These are phyloP conservation scores for Sebastes diaconus DNA, from an alignment of 2,797 vertebrate species.

Conservation along the genomic window DNA sequence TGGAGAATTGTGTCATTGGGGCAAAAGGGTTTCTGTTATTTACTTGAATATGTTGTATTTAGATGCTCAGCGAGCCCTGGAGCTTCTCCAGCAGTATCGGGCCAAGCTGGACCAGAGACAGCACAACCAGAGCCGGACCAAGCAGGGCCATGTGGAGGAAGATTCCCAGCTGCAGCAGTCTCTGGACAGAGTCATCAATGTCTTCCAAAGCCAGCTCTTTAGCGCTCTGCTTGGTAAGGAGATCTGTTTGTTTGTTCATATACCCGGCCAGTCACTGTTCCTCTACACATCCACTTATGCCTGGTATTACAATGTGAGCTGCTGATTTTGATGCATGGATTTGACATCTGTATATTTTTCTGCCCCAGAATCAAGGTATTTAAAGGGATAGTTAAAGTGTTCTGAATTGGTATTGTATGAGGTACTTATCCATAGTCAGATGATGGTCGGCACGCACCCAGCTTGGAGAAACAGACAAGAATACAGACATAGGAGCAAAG, in stretches of 20 bases:
- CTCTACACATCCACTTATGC: neutral
- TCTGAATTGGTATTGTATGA: no score
- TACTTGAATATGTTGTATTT: slow-evolving; percentile 20
- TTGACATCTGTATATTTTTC: neutral
- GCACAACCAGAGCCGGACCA: slow-evolving; percentile 49
- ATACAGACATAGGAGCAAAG: no score
- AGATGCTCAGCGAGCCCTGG: slow-evolving; percentile 94
- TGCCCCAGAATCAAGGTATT: neutral
- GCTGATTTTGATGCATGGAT: neutral
- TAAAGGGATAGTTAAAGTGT: neutral
- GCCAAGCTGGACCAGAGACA: slow-evolving; percentile 83
- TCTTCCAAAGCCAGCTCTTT: slow-evolving; percentile 97
- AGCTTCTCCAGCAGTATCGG: slow-evolving; percentile 92
- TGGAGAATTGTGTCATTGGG: neutral
- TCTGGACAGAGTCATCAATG: slow-evolving; percentile 92
- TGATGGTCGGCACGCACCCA: no score
- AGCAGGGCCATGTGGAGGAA: slow-evolving; percentile 77
- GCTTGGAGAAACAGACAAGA: no score
- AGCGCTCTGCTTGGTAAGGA: slow-evolving; percentile 91
- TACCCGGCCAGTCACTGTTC: neutral
- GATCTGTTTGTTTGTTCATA: neutral
- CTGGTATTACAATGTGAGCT: neutral
- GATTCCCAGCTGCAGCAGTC: slow-evolving; percentile 90
- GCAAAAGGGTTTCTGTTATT: neutral
- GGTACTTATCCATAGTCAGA: no score